Evolutionary conservation across 2,113 vertebrate species (phyloP), one percentile per base, ranked within the genome.

Genomic region (Chinchilla lanigera): DNA sequence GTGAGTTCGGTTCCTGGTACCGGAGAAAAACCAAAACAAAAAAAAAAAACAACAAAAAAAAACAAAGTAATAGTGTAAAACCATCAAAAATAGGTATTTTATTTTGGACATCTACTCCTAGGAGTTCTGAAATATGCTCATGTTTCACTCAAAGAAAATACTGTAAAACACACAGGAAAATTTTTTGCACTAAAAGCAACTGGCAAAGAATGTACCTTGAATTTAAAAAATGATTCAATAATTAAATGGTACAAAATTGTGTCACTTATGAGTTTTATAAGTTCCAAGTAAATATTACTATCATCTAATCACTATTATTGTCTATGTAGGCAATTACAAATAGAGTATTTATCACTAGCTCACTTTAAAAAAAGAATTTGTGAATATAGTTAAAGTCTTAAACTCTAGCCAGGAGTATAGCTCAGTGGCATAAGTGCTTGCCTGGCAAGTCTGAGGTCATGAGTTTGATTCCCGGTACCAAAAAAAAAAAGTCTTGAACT

Each of bases 41-140:
- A n/a, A n/a, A n/a, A n/a, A n/a, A n/a, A n/a, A n/a, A n/a, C n/a
- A n/a, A n/a, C n/a, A n/a, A n/a, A n/a, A n/a, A n/a, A n/a, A n/a
- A n/a, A n/a, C 58, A 93, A 94, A 82, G 35, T 30, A 85, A 63
- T 93, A 92, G 10, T 89, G 56, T 35, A 82, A 96, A 96, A 88
- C 2, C 60, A 93, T 50, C 26, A 56, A 73, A 80, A 88, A 65
- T 47, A 89, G 22, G 11, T 44, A 52, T 95, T 94, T 97, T 86
- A 75, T 86, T 92, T 14, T 81, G 17, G 10, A 56, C 7, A 77
- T 71, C 41, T 71, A 82, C n/a, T 82, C 85, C 63, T 69, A 65
- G 44, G 38, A 41, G 90, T 69, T 86, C 35, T 81, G 44, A 69
- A 50, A 86, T 89, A 28, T 80, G 41, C 73, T 71, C 60, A n/a